Evolutionary conservation across 1,140 invertebrate species (phyloP), one percentile per base, ranked within the genome.

Genomic region (Daktulosphaira vitifoliae): DNA sequence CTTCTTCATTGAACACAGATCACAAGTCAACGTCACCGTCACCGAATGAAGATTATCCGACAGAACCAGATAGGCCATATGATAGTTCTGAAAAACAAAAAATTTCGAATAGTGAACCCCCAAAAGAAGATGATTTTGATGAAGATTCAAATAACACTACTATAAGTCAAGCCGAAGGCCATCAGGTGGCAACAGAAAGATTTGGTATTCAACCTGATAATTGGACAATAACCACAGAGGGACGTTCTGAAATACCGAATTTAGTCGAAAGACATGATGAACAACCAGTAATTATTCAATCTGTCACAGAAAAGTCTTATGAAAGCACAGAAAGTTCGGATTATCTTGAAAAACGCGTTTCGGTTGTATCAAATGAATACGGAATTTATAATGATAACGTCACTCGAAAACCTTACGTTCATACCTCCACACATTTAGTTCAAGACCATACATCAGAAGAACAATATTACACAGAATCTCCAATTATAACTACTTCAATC

Each of bases 81-180:
- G 56, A 64, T 29, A 22, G 26, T 39, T 23, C 7, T n/a, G 18
- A 64, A 51, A 11, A 9, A n/a, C 67, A 48, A 42, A 48, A 49
- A 25, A 48, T 11, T 23, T 37, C 1, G 2, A 1, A 39, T 51
- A 42, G 20, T 11, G 16, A 29, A n/a, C 22, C 18, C 68, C 11
- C 66, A 68, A 7, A 73, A 73, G 50, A 70, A 72, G 3, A 23
- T 68, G 33, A 66, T 70, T 2, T 70, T 70, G 11, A 71, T 73
- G 25, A 74, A 73, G 54, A 72, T 69, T 65, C 18, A 64, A 37
- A 67, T 69, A 16, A 73, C 65, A 66, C 51, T 71, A 0, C 42
- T 72, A 0, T 68, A 70, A n/a, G 7, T 71, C 25, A 49, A 70
- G 38, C 69, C 69, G 39, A 44, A 7, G n/a, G 15, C 4, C 39